Evolutionary conservation across 53 echinoderm and acorn worm genomes (phyloP), one percentile per base, ranked within the genome.

Genomic region (Paracentrotus lividus): DNA sequence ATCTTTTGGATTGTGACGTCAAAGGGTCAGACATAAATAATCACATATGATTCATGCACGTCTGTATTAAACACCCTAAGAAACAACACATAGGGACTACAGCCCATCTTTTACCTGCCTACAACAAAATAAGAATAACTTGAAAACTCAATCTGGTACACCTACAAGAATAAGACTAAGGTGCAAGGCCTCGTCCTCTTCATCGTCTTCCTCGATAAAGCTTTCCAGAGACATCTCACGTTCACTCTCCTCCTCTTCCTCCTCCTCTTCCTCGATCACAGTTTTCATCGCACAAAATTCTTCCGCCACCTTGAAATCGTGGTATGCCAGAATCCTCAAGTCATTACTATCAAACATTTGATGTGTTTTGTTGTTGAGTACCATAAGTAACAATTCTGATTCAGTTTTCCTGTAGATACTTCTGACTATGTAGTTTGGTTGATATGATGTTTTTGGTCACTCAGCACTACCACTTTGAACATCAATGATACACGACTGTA

Each of bases 91-190:
- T n/a, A n/a, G n/a, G n/a, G n/a, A n/a, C n/a, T n/a, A n/a, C n/a
- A n/a, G n/a, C n/a, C n/a, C n/a, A n/a, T n/a, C n/a, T n/a, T n/a
- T n/a, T n/a, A n/a, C n/a, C n/a, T n/a, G n/a, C n/a, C n/a, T n/a
- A n/a, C n/a, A n/a, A n/a, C n/a, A n/a, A n/a, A n/a, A 34, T 8
- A 36, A 69, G 16, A 69, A 9, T 69, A 72, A 20, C 72, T 72
- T 38, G 29, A 29, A 36, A 18, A 66, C 5, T 21, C 12, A 67
- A 33, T 38, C 4, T 69, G 36, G 72, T 47, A 81, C 42, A 89
- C 89, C 65, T 89, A 89, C 89, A 60, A 89, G 89, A 89, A 89
- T 89, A 36, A 89, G 89, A 23, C 33, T 24, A 24, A 89, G 66
- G 58, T 89, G 32, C 33, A 89, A 33, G 89, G 89, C 89, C 21